These are phyloP conservation scores for Neolamprologus caudopunctatus DNA, from an alignment of 2,113 vertebrate genomes.

Conservation along the genomic window DNA sequence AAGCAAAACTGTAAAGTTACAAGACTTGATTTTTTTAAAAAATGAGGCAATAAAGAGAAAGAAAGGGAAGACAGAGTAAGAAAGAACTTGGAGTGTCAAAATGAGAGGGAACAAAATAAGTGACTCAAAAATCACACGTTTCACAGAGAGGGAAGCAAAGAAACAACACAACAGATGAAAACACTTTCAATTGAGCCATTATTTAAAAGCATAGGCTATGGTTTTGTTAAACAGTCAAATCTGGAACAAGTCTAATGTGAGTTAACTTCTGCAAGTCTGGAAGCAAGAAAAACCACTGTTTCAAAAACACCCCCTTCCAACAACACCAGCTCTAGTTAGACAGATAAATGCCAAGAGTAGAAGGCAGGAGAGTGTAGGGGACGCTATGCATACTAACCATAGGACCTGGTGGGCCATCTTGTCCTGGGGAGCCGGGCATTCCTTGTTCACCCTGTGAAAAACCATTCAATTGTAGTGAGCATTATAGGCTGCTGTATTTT, in stretches of 20 bases:
- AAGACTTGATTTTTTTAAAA: neutral
- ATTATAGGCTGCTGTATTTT: constrained; percentile 52
- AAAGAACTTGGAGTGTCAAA: neutral
- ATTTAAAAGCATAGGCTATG: neutral
- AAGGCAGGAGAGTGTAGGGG: neutral
- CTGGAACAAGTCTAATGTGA: neutral
- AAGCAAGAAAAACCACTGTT: neutral
- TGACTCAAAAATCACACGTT: neutral
- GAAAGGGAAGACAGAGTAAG: neutral
- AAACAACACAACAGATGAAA: neutral
- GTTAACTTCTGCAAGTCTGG: neutral
- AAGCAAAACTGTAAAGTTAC: neutral
- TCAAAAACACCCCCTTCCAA: neutral
- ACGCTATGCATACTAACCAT: constrained; percentile 71
- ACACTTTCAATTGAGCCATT: neutral
- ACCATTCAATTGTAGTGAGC: constrained; percentile 39
- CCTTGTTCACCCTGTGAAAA: constrained; percentile 93
- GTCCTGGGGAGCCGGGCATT: constrained; percentile 87
- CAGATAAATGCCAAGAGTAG: neutral
- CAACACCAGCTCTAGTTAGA: neutral
- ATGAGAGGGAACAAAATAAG: neutral
- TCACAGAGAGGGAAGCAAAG: neutral
- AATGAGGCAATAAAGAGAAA: neutral
- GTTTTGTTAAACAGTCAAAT: neutral
- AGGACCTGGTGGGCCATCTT: constrained; percentile 93